Base-by-base conservation (phyloP, 2,113 vertebrate species). In the Colinus virginianus region DNA sequence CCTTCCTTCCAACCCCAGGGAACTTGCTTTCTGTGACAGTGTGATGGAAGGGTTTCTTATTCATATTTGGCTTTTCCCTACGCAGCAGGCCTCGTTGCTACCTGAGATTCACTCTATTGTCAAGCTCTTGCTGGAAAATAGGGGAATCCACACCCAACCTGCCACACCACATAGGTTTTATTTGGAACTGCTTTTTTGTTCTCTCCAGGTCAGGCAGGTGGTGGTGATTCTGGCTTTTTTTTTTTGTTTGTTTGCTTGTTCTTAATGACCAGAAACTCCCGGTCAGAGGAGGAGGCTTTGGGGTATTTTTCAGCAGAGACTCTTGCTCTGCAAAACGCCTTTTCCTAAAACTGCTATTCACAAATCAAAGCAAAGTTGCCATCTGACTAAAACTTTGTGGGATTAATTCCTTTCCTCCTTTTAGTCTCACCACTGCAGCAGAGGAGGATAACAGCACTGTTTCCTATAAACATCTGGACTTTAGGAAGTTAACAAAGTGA, bases 41-140 rank as follows among this genome's bases (percentile, higher is more conserved):
- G 5, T 97, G 96, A 96, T 96, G 96, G 96, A 96, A 96, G 84
- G 88, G 88, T 86, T 97, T 97, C 90, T 96, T 95, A 96, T 95
- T 94, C 96, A 93, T 88, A 87, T 72, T 81, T 84, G 55, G 70
- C 93, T 88, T 94, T 96, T 93, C 90, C 83, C 80, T 66, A 55
- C 46, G 0, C 90, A 94, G 86, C 88, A 80, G 88, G 95, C 40
- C 76, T 94, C 91, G 6, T 6, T 62, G 92, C 90, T 97, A 88
- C 93, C 94, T 78, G 83, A 96, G 91, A 95, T 97, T 96, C 96
- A 93, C 92, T 94, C 89, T 94, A 84, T 94, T 94, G 94, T 93
- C 78, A 89, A 86, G 68, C 66, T 86, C 78, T 90, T 55, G 36
- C 66, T 46, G 79, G 88, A 94, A 94, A 91, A 82, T 55, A 86